These are phyloP conservation scores for Diarsia mendica DNA, from an alignment of 2,888 invertebrate genomes.

Conservation along the genomic window DNA sequence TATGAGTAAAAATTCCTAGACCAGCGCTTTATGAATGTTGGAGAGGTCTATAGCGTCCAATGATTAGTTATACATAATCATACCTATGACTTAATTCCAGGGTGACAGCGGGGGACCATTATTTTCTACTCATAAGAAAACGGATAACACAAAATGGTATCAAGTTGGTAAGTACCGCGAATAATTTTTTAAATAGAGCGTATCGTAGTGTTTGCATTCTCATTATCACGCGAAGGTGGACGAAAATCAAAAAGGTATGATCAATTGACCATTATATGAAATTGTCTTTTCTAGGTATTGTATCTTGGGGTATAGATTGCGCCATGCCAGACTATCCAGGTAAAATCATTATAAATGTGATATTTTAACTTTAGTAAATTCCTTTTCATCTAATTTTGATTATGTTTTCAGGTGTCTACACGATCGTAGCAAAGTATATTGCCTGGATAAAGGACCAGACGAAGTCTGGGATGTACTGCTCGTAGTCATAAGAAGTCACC, in stretches of 20 bases:
- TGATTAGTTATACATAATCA: background rate
- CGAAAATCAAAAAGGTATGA: background rate
- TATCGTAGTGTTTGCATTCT: background rate
- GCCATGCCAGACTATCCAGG: conserved; percentile 90
- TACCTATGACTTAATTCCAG: conserved; percentile 75
- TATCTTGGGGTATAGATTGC: conserved; percentile 93
- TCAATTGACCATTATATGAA: background rate
- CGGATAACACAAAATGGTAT: conserved; percentile 87
- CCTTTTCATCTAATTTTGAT: background rate
- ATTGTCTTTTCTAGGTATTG: conserved; percentile 86
- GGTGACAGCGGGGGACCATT: conserved; percentile 93
- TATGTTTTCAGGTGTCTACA: conserved; percentile 89
- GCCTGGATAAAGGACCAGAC: conserved; percentile 88
- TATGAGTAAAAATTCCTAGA: background rate
- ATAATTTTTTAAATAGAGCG: background rate
- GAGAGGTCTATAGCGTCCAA: background rate
- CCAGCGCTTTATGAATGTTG: background rate
- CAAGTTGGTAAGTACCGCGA: conserved; percentile 89
- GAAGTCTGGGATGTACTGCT: conserved; percentile 82
- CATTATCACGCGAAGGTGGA: background rate
- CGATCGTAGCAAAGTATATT: conserved; percentile 88
- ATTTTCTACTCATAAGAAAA: conserved; percentile 84
- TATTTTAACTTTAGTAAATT: background rate
- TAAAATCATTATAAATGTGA: conserved; percentile 53
- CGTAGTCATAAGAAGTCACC: conserved; percentile 68